Conservation (phyloP, 2,797 vertebrate genomes). For the Crocodylus rhombifer region DNA sequence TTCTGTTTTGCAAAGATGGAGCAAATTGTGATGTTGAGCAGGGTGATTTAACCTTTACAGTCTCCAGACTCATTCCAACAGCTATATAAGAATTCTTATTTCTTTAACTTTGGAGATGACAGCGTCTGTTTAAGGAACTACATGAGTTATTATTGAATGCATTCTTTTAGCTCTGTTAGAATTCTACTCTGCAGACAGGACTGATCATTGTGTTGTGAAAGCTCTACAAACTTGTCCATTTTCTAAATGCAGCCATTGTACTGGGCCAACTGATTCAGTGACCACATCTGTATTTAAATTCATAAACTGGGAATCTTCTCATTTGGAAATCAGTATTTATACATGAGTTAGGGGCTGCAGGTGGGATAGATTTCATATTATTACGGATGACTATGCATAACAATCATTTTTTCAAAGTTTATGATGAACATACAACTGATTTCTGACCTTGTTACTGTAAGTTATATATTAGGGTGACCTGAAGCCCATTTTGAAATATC, state of each 20-base stretch:
- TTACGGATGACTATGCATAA: not conserved
- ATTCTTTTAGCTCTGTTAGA: not conserved
- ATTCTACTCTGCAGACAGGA: not conserved
- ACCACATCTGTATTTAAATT: not conserved
- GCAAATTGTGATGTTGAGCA: not conserved
- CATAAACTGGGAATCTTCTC: not conserved
- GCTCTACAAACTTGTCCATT: not conserved
- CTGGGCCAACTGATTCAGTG: not conserved
- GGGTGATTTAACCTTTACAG: not conserved
- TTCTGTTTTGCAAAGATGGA: not conserved
- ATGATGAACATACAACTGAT: not conserved
- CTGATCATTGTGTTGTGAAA: not conserved
- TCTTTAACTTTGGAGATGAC: not conserved
- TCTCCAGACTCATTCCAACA: not conserved
- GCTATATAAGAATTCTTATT: not conserved
- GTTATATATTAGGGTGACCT: not conserved
- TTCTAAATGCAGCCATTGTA: not conserved
- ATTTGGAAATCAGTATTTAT: not conserved
- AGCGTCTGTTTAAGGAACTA: not conserved
- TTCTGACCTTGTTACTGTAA: not conserved
- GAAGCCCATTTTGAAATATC: conserved; percentile 15
- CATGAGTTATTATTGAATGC: no score
- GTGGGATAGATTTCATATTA: not conserved
- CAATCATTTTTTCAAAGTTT: not conserved
- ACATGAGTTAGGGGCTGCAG: not conserved